phyloP scores from a whole-genome alignment of 2,888 invertebrate genomes.

The Rapana venosa region DNA sequence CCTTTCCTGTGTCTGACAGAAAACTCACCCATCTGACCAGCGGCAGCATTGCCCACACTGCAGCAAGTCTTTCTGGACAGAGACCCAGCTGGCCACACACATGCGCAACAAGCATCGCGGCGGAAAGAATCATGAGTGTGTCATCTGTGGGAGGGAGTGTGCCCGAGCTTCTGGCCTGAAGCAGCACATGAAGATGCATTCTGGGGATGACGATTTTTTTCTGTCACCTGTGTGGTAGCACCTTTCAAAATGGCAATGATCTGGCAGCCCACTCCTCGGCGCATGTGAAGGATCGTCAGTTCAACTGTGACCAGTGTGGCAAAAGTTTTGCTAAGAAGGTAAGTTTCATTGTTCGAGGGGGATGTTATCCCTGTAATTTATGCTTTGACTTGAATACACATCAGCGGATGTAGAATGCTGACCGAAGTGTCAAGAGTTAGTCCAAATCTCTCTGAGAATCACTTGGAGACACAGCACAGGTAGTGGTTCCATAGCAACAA shows the following conservation, averaged over 20 bases:
- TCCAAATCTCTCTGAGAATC: no score
- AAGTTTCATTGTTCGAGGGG: background rate
- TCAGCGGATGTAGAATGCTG: no score
- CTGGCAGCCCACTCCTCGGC: constrained; percentile 45
- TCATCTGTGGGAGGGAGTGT: constrained; percentile 55
- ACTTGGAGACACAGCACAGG: no score
- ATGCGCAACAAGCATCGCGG: constrained; percentile 52
- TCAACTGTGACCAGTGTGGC: constrained; percentile 52
- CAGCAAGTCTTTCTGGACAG: constrained; percentile 50
- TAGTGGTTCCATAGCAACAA: no score
- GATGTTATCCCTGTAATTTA: no score
- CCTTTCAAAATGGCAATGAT: constrained; percentile 46
- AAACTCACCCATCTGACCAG: constrained; percentile 44
- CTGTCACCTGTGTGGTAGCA: constrained; percentile 51
- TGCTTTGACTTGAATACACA: no score
- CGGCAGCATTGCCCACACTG: constrained; percentile 52
- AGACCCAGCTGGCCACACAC: constrained; percentile 52
- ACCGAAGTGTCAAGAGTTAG: no score
- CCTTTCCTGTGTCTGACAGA: background rate
- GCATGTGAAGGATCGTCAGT: constrained; percentile 49
- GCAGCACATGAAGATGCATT: constrained; percentile 54
- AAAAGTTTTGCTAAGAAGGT: constrained; percentile 50
- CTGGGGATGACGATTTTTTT: constrained; percentile 43
- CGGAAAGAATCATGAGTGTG: constrained; percentile 48
- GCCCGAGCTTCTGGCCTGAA: constrained; percentile 51